Conservation (phyloP, 2,113 vertebrate species). For the Lontra canadensis region DNA sequence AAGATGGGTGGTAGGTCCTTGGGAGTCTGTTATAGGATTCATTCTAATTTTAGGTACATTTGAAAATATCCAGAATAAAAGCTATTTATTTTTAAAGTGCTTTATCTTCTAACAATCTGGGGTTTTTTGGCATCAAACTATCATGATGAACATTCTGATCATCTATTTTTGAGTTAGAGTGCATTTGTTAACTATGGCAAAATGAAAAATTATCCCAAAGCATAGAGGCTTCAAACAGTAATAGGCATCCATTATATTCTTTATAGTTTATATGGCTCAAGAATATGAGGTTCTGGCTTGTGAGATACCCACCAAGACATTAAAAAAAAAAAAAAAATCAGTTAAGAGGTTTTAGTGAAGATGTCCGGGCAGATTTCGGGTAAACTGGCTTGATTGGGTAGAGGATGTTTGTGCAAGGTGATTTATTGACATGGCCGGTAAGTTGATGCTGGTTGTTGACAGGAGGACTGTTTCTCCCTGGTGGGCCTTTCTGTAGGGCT, state of each 20-base stretch:
- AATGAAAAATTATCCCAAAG: not conserved
- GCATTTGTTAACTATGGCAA: not conserved
- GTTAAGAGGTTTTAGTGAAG: not conserved
- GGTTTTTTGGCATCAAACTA: not conserved
- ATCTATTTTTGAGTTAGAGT: not conserved
- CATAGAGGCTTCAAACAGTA: not conserved
- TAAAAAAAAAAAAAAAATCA: not conserved
- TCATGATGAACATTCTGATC: not conserved
- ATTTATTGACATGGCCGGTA: not conserved
- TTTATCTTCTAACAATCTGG: not conserved
- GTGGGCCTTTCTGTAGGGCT: not conserved
- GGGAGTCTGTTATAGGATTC: not conserved
- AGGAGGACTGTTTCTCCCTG: not conserved
- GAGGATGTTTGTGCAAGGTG: not conserved
- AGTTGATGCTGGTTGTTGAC: not conserved
- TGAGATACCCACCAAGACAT: fast-evolving
- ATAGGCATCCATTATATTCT: not conserved
- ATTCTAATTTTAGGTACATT: not conserved
- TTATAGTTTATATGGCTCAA: not conserved
- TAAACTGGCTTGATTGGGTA: not conserved
- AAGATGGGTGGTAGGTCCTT: not conserved
- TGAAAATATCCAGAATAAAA: not conserved
- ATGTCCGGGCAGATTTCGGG: not conserved
- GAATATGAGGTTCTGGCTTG: not conserved
- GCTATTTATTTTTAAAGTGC: not conserved